Evolutionary conservation across 2,113 vertebrate species (phyloP).

Genomic region (Brachyhypopomus gauderio): DNA sequence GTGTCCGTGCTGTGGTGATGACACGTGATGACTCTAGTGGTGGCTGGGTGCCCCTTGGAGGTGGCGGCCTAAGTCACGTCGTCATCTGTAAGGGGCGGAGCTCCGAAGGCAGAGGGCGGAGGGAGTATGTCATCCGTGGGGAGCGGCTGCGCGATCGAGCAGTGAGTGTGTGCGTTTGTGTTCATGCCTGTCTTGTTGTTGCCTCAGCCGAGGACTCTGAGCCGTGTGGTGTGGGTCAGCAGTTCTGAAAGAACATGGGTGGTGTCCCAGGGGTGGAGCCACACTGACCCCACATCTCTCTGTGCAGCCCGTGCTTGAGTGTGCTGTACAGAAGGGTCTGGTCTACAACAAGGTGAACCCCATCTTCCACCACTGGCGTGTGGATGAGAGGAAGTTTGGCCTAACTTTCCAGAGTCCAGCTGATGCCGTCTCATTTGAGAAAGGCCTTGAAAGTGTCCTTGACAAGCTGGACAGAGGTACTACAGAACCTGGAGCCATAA

Average conservation of each 20-base stretch:
- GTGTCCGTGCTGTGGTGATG: conserved; percentile 94
- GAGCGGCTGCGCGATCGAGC: conserved; percentile 90
- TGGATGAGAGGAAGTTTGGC: conserved; percentile 88
- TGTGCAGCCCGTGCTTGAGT: conserved; percentile 85
- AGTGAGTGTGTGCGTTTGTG: conserved; percentile 81
- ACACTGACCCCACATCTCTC: conserved; percentile 27
- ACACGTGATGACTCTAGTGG: conserved; percentile 93
- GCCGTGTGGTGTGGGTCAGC: conserved; percentile 41
- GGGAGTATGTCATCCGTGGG: conserved; percentile 86
- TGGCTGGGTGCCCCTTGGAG: conserved; percentile 90
- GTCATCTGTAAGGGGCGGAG: conserved; percentile 84
- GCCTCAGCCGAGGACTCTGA: conserved; percentile 27
- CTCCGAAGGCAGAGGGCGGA: conserved; percentile 79
- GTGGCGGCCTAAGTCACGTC: conserved; percentile 90
- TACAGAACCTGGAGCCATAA: conserved; percentile 57
- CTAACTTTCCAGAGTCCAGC: conserved; percentile 91
- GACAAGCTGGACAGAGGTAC: conserved; percentile 86
- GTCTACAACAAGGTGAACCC: conserved; percentile 94
- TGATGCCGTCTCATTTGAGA: conserved; percentile 87
- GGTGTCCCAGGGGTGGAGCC: not conserved
- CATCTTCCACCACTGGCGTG: conserved; percentile 93
- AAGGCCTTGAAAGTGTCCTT: conserved; percentile 81
- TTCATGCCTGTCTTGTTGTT: conserved; percentile 63
- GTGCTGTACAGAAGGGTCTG: conserved; percentile 81
- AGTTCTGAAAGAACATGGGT: conserved; percentile 10